Percentiles rank a stretch among this genome's conserved stretches.
phyloP scores from a whole-genome alignment of 2,888 invertebrate species.

The Trissolcus brochymenae region DNA sequence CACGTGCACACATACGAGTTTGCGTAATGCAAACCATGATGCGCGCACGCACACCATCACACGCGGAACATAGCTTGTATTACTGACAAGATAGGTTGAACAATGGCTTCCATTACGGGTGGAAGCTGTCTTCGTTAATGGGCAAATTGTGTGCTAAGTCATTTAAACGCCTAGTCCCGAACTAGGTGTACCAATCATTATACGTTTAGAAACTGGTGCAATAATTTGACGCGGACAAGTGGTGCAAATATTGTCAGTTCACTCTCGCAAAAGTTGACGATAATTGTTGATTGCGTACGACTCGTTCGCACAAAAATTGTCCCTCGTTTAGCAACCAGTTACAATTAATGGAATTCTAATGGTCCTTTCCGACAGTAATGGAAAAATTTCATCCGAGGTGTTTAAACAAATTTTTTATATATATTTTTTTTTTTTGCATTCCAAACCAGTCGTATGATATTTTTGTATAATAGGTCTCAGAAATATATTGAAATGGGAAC shows the following conservation, averaged over 20 bases:
- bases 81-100: slow-evolving; percentile 72
- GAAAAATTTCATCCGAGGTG: background rate
- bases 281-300: slow-evolving; percentile 17
- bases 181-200: slow-evolving; percentile 59
- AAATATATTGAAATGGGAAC: no score
- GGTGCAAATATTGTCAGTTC: slow-evolving; percentile 28
- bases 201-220: slow-evolving; percentile 49
- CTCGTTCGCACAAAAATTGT: slow-evolving; percentile 15
- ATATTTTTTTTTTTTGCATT: no score
- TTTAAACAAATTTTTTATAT: no score
- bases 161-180: slow-evolving; percentile 70
- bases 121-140: slow-evolving; percentile 71
- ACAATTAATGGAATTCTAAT: background rate
- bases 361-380: background rate
- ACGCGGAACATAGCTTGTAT: slow-evolving; percentile 61
- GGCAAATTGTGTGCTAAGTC: slow-evolving; percentile 72
- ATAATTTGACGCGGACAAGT: slow-evolving; percentile 52
- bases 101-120: slow-evolving; percentile 74
- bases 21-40: slow-evolving; percentile 53
- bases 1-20: slow-evolving; percentile 12
- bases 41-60: slow-evolving; percentile 35
- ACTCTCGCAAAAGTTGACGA: slow-evolving; percentile 20
- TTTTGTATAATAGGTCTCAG: no score
- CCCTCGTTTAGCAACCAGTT: slow-evolving; percentile 3
- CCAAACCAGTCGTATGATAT: no score